Conservation (phyloP, 2,888 invertebrate genomes). For the Ophion ellenae region DNA sequence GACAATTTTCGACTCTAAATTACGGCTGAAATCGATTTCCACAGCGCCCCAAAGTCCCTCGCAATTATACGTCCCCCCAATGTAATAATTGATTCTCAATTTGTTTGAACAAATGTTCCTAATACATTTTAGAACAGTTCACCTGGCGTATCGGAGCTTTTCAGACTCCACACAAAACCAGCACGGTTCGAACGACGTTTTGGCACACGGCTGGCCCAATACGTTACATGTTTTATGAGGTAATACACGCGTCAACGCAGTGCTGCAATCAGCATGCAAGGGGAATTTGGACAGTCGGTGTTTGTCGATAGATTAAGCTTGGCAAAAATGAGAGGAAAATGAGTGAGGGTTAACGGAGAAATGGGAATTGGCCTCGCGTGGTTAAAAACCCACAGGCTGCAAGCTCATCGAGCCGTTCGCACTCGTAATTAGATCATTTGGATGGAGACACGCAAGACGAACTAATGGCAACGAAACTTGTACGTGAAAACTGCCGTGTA, state of each 20-base stretch:
- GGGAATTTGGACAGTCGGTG: conserved; percentile 26
- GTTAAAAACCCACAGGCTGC: conserved; percentile 8
- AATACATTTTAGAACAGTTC: conserved; percentile 46
- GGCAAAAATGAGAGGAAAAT: neutral
- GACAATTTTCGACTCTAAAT: too few relatives aligned
- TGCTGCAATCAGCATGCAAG: conserved; percentile 7
- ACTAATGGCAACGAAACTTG: neutral
- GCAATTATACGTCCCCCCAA: too few relatives aligned
- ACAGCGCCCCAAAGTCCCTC: too few relatives aligned
- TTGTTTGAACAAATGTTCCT: conserved; percentile 11
- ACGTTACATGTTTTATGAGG: conserved; percentile 21
- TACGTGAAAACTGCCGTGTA: conserved; percentile 2
- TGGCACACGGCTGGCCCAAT: conserved; percentile 7
- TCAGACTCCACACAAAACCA: neutral
- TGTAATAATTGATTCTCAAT: conserved; percentile 43
- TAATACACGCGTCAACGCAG: conserved; percentile 32
- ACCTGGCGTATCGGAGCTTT: neutral
- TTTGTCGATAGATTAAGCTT: conserved; percentile 11
- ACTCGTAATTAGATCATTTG: conserved; percentile 26
- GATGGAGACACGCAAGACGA: neutral
- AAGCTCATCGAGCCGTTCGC: conserved; percentile 9
- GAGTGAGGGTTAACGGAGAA: conserved; percentile 33
- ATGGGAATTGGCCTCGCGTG: neutral
- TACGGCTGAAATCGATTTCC: too few relatives aligned
- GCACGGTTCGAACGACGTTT: conserved; percentile 45